Conservation (phyloP, 2,888 invertebrate genomes). For the Nephrocerus scutellatus region DNA sequence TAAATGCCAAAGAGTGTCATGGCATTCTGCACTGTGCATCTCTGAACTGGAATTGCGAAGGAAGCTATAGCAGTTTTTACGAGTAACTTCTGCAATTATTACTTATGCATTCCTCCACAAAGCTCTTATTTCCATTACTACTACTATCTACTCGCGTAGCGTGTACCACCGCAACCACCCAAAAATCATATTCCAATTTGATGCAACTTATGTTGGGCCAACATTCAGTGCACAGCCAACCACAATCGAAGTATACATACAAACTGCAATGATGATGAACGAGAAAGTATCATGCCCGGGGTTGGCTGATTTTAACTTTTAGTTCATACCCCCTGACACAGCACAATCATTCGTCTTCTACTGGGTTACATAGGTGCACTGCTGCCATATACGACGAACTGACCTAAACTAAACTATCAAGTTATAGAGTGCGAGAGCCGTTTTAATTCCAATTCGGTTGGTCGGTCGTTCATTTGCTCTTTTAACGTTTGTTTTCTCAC, state of each 20-base stretch:
- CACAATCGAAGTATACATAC: slow-evolving; percentile 37
- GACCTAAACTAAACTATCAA: too few species aligned
- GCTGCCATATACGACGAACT: too few species aligned
- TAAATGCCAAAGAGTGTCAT: slow-evolving; percentile 39
- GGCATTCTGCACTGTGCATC: slow-evolving; percentile 32
- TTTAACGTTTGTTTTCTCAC: too few species aligned
- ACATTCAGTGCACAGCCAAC: slow-evolving; percentile 16
- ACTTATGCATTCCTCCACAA: slow-evolving; percentile 12
- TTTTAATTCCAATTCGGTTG: too few species aligned
- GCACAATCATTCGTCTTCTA: not conserved
- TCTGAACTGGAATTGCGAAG: too few species aligned
- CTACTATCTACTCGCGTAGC: slow-evolving; percentile 3
- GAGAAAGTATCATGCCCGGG: slow-evolving; percentile 33
- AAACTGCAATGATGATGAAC: slow-evolving; percentile 41
- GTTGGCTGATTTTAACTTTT: slow-evolving; percentile 32
- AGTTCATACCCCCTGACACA: slow-evolving; percentile 24
- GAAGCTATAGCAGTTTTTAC: too few species aligned
- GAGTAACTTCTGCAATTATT: too few species aligned
- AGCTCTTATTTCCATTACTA: slow-evolving; percentile 16
- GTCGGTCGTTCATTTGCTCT: too few species aligned
- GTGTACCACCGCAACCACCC: slow-evolving; percentile 18
- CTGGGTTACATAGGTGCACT: not conserved
- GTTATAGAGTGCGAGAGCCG: too few species aligned
- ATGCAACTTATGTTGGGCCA: not conserved
- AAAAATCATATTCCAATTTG: slow-evolving; percentile 5